Evolutionary conservation across 2,113 vertebrate species (phyloP).

Genomic region (Rafetus swinhoei): DNA sequence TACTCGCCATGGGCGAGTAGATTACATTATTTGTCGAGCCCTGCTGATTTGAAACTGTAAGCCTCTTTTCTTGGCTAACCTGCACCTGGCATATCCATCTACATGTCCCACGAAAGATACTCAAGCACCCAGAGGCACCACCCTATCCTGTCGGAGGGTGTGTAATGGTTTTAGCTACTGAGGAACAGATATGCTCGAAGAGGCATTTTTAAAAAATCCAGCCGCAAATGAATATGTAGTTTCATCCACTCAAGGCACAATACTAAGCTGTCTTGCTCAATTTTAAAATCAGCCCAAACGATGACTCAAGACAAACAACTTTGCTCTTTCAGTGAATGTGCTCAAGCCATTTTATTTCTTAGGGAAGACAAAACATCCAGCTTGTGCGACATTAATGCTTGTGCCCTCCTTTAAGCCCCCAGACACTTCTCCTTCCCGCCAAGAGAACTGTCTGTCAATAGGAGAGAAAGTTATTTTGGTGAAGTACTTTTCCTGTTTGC

Average conservation of each 20-base stretch:
- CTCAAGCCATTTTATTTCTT: background rate
- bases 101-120: background rate
- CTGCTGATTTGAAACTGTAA: no score
- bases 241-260: conserved; percentile 3
- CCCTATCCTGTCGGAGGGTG: background rate
- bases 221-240: conserved; percentile 12
- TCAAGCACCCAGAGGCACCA: background rate
- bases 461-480: background rate
- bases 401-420: background rate
- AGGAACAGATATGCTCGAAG: background rate
- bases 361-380: background rate
- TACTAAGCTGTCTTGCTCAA: background rate
- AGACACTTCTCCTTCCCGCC: background rate
- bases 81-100: background rate
- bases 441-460: background rate
- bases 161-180: background rate
- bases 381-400: background rate
- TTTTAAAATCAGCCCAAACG: background rate
- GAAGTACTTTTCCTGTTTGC: background rate
- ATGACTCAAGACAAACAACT: background rate
- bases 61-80: background rate
- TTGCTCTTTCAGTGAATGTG: conserved; percentile 13
- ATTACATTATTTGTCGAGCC: no score
- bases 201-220: background rate
- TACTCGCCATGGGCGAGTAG: no score